Conservation (phyloP, 2,888 invertebrate genomes). For the Cryptops parisi region DNA sequence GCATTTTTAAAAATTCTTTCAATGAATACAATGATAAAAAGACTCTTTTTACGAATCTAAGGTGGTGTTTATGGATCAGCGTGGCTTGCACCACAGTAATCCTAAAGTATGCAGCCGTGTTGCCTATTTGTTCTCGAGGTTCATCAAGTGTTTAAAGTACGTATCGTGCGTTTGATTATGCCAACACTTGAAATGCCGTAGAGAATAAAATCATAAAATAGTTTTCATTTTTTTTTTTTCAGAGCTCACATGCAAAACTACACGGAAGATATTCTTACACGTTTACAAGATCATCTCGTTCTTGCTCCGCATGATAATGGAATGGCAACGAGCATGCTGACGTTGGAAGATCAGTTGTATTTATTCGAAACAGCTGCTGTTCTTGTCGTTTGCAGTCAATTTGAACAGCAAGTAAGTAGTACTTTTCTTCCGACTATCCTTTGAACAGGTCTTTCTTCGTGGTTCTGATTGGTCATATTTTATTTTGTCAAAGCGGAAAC, state of each 20-base stretch:
- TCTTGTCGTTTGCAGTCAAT: slow-evolving; percentile 38
- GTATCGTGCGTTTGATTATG: too few relatives aligned
- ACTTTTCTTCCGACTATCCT: too few relatives aligned
- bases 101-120: slow-evolving; percentile 38
- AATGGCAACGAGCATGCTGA: slow-evolving; percentile 27
- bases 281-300: slow-evolving; percentile 37
- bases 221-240: slow-evolving; percentile 6
- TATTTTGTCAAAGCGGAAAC: slow-evolving; percentile 30
- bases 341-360: slow-evolving; percentile 41
- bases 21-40: too few relatives aligned
- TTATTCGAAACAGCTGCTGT: slow-evolving; percentile 42
- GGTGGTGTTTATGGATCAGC: slow-evolving; percentile 37
- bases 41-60: too few relatives aligned
- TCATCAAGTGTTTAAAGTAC: slow-evolving; percentile 40
- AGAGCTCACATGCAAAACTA: slow-evolving; percentile 33
- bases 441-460: too few relatives aligned
- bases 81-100: slow-evolving; percentile 36
- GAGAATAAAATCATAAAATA: neutral
- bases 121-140: slow-evolving; percentile 41
- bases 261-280: slow-evolving; percentile 36
- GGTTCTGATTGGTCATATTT: too few relatives aligned
- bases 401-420: slow-evolving; percentile 33
- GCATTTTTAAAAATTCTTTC: too few relatives aligned
- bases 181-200: too few relatives aligned
- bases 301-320: slow-evolving; percentile 33